These are phyloP conservation scores for Pomatorhinus ruficollis DNA, from an alignment of 2,113 vertebrate genomes.

Conservation along the genomic window DNA sequence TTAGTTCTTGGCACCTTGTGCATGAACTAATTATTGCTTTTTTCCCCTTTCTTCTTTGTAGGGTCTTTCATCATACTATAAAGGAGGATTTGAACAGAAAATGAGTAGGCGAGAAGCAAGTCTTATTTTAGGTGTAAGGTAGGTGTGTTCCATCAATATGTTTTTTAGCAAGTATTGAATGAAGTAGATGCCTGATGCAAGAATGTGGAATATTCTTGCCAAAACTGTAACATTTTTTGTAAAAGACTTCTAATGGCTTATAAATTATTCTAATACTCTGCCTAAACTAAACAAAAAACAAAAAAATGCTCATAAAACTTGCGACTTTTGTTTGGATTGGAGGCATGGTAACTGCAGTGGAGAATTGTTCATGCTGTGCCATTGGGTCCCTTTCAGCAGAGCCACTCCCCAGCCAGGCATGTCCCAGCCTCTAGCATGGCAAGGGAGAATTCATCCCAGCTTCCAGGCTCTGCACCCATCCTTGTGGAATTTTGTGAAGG, in stretches of 20 bases:
- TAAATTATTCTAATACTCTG: not conserved
- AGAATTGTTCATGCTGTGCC: not conserved
- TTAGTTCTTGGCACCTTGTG: conserved; percentile 18
- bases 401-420: not conserved
- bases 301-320: not conserved
- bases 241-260: not conserved
- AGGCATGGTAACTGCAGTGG: not conserved
- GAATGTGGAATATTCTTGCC: not conserved
- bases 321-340: not conserved
- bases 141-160: conserved; percentile 48
- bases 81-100: conserved; percentile 95
- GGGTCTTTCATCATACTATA: conserved; percentile 89
- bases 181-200: not conserved
- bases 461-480: not conserved
- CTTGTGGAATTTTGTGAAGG: not conserved
- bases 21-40: conserved; percentile 56
- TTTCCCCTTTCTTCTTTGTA: conserved; percentile 54
- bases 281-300: not conserved
- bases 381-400: not conserved
- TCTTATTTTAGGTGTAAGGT: conserved; percentile 93
- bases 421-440: not conserved
- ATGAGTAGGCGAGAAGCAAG: conserved; percentile 93
- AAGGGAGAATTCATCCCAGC: not conserved
- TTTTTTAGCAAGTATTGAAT: conserved; percentile 31
- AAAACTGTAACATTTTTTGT: not conserved